Evolutionary conservation across 2,113 vertebrate genomes (phyloP).

Genomic region (Cephalopterus ornatus): DNA sequence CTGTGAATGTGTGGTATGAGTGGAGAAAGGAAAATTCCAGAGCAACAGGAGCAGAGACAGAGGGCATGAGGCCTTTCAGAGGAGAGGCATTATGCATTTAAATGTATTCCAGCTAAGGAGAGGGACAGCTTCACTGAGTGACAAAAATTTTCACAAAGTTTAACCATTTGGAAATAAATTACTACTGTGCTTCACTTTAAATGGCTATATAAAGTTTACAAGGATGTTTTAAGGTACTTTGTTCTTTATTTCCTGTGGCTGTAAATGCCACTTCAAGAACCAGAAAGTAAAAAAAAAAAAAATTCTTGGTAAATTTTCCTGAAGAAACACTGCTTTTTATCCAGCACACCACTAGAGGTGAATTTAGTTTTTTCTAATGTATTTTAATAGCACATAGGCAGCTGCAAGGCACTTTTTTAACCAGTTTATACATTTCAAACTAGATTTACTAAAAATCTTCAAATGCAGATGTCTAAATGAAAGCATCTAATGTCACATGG

Average conservation of each 20-base stretch:
- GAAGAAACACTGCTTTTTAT: not conserved
- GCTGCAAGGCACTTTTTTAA: not conserved
- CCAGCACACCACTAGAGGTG: not conserved
- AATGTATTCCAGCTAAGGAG: not conserved
- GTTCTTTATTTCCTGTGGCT: slow-evolving; percentile 18
- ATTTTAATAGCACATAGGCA: not conserved
- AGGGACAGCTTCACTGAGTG: not conserved
- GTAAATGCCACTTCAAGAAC: not conserved
- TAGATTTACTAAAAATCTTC: not conserved
- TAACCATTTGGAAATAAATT: slow-evolving; percentile 18
- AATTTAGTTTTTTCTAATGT: not conserved
- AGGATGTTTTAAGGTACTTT: not conserved
- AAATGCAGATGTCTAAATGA: not conserved
- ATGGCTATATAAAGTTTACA: slow-evolving; percentile 17
- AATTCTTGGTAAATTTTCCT: not conserved
- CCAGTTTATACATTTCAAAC: not conserved
- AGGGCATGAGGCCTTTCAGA: not conserved
- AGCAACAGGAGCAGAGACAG: not conserved
- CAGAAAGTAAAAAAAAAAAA: not conserved
- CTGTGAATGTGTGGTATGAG: not conserved
- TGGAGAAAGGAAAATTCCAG: not conserved
- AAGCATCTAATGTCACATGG: not conserved
- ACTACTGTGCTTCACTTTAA: not conserved
- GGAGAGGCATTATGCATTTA: not conserved
- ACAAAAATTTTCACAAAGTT: not conserved